Evolutionary conservation across 1,140 invertebrate species (phyloP), one percentile per base, ranked within the genome.

Genomic region (Zaprionus nigranus): DNA sequence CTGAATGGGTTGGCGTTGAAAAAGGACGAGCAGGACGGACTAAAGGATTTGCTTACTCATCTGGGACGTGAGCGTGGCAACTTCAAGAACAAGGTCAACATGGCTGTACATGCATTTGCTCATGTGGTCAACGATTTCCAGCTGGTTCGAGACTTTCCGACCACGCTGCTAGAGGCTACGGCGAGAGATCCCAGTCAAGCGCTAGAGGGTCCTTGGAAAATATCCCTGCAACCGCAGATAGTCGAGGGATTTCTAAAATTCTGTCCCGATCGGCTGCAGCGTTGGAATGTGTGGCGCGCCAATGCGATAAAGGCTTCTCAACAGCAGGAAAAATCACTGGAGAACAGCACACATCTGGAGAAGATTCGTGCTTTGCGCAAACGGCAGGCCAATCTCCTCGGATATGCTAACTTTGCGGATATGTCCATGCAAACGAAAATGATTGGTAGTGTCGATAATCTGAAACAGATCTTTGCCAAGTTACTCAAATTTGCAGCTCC

Each of bases 341-440:
- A 96, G 86, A 97, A 96, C 60, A 96, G 96, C 88, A 93, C 95
- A 12, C 92, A 95, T 77, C 92, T 98, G 59, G 97, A 98, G 92
- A 95, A 97, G 83, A 96, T 99, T 53, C 93, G 97, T 38, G 91
- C 81, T 38, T 87, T 95, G 51, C 95, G 97, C 87, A 92, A 91
- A 28, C 94, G 96, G 54, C 95, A 97, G 86, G 97, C 98, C 0
- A 94, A 95, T 82, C 75, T 96, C 22, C 93, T 99, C 54, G 98
- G 98, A 0, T 99, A 95, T 92, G 93, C 96, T 58, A 95, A 94
- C 68, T 98, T 94, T 93, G 96, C 95, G 0, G 95, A 98, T 34
- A 95, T 99, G 95, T 97, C 96, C 34, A 98, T 99, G 97, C 95
- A 97, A 94, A 98, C 97, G 0, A 99, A 98, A 94, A 98, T 99